phyloP scores from a whole-genome alignment of 2,888 invertebrate genomes.

The Nephrotoma guestfalica region DNA sequence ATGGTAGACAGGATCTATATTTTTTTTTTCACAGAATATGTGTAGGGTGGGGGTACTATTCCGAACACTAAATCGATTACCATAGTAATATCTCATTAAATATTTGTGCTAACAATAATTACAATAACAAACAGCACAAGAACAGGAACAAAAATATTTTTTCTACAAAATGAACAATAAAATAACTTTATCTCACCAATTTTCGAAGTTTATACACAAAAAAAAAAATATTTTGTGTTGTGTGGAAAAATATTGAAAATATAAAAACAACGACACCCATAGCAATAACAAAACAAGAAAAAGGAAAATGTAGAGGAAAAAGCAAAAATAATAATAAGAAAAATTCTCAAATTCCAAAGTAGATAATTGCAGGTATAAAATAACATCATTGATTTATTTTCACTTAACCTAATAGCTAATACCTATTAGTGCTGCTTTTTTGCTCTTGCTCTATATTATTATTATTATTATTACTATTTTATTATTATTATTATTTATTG shows the following conservation, averaged over 20 bases:
- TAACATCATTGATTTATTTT: slow-evolving; percentile 5
- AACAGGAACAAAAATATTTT: background rate
- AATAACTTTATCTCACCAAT: background rate
- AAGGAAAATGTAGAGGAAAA: background rate
- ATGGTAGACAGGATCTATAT: background rate
- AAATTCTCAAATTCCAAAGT: slow-evolving; percentile 2
- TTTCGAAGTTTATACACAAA: background rate
- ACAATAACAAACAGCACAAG: background rate
- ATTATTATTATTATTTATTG: slow-evolving; percentile 1
- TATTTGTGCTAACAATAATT: background rate
- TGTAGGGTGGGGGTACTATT: background rate
- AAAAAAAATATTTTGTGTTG: background rate
- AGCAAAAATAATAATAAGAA: background rate
- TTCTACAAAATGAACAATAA: background rate
- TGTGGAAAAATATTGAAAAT: background rate
- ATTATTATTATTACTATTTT: background rate
- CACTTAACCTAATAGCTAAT: slow-evolving; percentile 6
- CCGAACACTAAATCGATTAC: background rate
- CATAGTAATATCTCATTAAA: background rate
- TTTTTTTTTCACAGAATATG: background rate
- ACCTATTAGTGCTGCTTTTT: slow-evolving; percentile 1
- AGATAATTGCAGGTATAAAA: slow-evolving; percentile 4
- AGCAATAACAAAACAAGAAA: background rate
- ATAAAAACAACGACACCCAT: background rate
- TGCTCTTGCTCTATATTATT: background rate